A percentile compares a stretch with the other conserved stretches of the same genome.
Conservation (phyloP, 2,888 invertebrate species). For the Conomelus anceps region DNA sequence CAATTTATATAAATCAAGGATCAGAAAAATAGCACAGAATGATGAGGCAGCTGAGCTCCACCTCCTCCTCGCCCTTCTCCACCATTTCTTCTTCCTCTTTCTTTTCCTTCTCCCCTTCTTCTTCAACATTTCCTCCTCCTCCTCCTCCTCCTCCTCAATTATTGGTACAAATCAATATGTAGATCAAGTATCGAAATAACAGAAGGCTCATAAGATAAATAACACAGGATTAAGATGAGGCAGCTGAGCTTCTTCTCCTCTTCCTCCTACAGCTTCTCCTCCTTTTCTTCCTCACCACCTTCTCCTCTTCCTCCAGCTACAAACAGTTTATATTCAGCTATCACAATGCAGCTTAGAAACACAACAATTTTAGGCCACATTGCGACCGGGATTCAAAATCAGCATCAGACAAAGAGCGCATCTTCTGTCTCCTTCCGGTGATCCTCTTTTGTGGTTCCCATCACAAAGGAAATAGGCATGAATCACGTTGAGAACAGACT, state of each 20-base stretch:
- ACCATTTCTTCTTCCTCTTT: too few species aligned
- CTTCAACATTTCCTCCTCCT: too few species aligned
- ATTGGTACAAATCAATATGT: too few species aligned
- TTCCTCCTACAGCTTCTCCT: not conserved
- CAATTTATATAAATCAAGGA: too few species aligned
- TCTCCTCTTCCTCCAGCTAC: not conserved
- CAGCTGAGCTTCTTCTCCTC: not conserved
- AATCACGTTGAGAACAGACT: not conserved
- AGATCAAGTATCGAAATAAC: too few species aligned
- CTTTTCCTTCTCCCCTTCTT: too few species aligned
- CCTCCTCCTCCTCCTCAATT: too few species aligned
- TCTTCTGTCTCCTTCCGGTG: not conserved
- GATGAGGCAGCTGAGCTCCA: too few species aligned
- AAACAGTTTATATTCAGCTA: not conserved
- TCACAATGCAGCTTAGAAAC: not conserved
- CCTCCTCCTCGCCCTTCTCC: too few species aligned
- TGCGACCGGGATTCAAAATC: not conserved
- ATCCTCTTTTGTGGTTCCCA: not conserved
- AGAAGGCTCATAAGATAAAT: too few species aligned
- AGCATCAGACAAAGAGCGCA: not conserved
- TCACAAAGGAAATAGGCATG: not conserved
- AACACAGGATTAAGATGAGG: too few species aligned
- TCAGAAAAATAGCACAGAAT: too few species aligned
- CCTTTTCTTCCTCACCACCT: not conserved
- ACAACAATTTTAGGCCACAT: not conserved